Percentiles rank a stretch among this genome's conserved stretches.
phyloP scores from a whole-genome alignment of 2,888 invertebrate species.

The Drosophila falleni region DNA sequence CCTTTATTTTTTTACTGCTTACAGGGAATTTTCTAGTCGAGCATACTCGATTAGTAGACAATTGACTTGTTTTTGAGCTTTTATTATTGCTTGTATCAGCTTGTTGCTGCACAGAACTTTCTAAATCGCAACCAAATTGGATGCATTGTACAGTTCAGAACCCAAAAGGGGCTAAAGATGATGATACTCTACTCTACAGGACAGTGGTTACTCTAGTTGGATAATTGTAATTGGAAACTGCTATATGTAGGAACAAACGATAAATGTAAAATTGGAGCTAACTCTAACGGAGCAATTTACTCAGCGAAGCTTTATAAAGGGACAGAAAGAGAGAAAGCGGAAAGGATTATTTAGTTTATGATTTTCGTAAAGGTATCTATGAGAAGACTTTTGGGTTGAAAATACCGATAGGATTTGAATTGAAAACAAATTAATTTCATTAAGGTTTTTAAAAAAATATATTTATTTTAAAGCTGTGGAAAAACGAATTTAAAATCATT shows the following conservation, averaged over 20 bases:
- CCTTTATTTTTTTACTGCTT: background rate
- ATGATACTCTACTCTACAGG: background rate
- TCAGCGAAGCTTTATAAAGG: background rate
- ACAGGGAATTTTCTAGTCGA: conserved; percentile 11
- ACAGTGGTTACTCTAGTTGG: conserved; percentile 14
- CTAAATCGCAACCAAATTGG: conserved; percentile 29
- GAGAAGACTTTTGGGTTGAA: too few species aligned
- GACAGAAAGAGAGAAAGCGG: background rate
- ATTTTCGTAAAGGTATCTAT: background rate
- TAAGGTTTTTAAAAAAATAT: too few species aligned
- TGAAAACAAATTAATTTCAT: too few species aligned
- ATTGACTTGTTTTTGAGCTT: conserved; percentile 25
- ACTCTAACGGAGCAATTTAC: background rate
- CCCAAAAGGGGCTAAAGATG: conserved; percentile 3
- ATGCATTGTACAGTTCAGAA: conserved; percentile 3
- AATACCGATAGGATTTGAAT: background rate
- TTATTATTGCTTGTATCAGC: conserved; percentile 34
- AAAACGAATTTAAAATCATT: too few species aligned
- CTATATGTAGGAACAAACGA: conserved; percentile 1
- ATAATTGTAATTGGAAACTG: conserved; percentile 17
- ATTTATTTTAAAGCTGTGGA: too few species aligned
- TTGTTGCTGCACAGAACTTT: conserved; percentile 34
- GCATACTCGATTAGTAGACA: background rate
- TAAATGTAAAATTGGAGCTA: background rate
- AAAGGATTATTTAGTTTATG: background rate